These are phyloP conservation scores for Leucoptera coffeella DNA, from an alignment of 2,888 invertebrate genomes.

Conservation along the genomic window DNA sequence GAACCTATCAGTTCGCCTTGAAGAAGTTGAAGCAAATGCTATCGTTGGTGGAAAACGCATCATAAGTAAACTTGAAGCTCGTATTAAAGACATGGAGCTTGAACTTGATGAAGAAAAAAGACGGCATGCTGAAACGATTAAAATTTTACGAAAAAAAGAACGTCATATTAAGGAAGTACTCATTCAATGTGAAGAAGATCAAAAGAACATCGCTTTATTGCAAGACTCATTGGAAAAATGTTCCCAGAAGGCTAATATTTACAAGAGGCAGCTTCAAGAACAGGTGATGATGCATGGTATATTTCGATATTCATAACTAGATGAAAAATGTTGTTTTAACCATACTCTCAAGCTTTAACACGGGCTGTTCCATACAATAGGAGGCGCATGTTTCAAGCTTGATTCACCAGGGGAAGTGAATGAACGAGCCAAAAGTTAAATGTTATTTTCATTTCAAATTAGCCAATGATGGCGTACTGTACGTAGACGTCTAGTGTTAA, in stretches of 20 bases:
- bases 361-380: too few relatives aligned
- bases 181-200: slow-evolving; percentile 93
- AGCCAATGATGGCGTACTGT: too few relatives aligned
- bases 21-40: slow-evolving; percentile 95
- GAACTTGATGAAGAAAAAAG: slow-evolving; percentile 96
- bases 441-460: too few relatives aligned
- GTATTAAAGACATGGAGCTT: slow-evolving; percentile 90
- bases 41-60: slow-evolving; percentile 95
- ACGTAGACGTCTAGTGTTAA: too few relatives aligned
- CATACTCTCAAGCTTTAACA: too few relatives aligned
- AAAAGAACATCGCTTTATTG: slow-evolving; percentile 88
- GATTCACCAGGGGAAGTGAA: too few relatives aligned
- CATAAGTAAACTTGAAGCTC: slow-evolving; percentile 94
- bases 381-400: too few relatives aligned
- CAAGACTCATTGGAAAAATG: slow-evolving; percentile 88
- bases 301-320: too few relatives aligned
- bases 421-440: too few relatives aligned
- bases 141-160: slow-evolving; percentile 97
- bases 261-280: slow-evolving; percentile 94
- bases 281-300: slow-evolving; percentile 52
- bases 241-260: slow-evolving; percentile 81
- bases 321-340: too few relatives aligned
- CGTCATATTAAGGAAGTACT: slow-evolving; percentile 93
- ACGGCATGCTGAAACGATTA: slow-evolving; percentile 94
- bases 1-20: slow-evolving; percentile 86